Percentiles rank a stretch among this genome's conserved stretches.
These are phyloP conservation scores for Pteropus alecto DNA, from an alignment of 2,113 vertebrate species.

Conservation along the genomic window DNA sequence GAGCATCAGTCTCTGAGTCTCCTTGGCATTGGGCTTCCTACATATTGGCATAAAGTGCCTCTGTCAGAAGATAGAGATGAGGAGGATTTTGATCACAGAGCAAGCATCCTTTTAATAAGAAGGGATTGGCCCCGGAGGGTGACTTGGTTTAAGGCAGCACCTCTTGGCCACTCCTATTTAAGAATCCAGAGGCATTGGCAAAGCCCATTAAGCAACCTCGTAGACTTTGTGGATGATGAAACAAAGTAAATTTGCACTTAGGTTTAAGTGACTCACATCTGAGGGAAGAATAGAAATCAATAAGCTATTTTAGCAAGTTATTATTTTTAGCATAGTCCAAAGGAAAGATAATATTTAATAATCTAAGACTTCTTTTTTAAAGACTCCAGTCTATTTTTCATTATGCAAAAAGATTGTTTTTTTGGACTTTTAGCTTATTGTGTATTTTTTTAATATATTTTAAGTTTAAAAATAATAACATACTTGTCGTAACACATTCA, in stretches of 20 bases:
- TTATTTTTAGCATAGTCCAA: background rate
- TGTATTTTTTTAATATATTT: background rate
- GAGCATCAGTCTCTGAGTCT: background rate
- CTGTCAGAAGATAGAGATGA: background rate
- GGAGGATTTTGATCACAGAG: background rate
- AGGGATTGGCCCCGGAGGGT: background rate
- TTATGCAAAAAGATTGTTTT: background rate
- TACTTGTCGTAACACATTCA: background rate
- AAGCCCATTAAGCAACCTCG: background rate
- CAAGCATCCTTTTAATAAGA: background rate
- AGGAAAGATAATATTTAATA: constrained; percentile 20
- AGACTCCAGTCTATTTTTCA: background rate
- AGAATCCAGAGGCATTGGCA: background rate
- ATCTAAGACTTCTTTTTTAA: background rate
- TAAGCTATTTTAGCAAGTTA: background rate
- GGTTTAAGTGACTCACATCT: background rate
- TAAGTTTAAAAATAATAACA: background rate
- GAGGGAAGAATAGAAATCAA: background rate
- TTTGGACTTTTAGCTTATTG: background rate
- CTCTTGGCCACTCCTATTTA: background rate
- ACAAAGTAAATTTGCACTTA: background rate
- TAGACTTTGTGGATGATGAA: background rate
- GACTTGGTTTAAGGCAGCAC: background rate
- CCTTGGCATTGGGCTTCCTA: background rate
- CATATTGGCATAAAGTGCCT: background rate